phyloP scores from a whole-genome alignment of 1,140 invertebrate genomes.

The Penaeus indicus region DNA sequence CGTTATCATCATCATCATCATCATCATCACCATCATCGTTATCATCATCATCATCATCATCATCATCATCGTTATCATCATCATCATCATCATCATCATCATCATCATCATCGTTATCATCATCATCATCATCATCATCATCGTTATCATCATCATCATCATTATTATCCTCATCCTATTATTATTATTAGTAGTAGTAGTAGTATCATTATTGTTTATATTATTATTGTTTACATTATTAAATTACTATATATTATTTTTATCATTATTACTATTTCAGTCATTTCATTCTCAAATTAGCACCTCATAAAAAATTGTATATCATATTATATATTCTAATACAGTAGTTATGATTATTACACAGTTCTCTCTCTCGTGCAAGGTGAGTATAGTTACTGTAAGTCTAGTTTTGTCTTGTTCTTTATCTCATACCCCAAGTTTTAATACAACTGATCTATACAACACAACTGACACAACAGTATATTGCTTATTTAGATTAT shows the following conservation, averaged over 20 bases:
- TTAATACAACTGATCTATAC: too few relatives aligned
- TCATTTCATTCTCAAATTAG: neutral
- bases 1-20: constrained; percentile 24
- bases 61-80: constrained; percentile 32
- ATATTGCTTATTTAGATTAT: too few relatives aligned
- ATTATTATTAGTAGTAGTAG: constrained; percentile 2
- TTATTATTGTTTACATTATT: constrained; percentile 4
- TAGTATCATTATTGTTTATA: neutral
- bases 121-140: constrained; percentile 18
- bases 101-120: constrained; percentile 18
- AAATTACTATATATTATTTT: neutral
- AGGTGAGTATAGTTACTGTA: too few relatives aligned
- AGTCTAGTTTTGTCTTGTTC: too few relatives aligned
- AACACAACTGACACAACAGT: too few relatives aligned
- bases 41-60: constrained; percentile 32
- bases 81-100: constrained; percentile 22
- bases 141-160: constrained; percentile 13
- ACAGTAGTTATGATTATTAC: too few relatives aligned
- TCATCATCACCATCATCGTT: constrained; percentile 24
- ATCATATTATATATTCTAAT: too few relatives aligned
- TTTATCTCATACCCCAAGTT: too few relatives aligned
- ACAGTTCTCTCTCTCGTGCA: too few relatives aligned
- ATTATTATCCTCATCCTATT: constrained; percentile 12
- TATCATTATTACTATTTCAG: neutral
- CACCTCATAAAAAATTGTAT: too few relatives aligned